A percentile compares a stretch with the other conserved stretches of the same genome.
Conservation (phyloP, 1,140 invertebrate species). For the Cotesia glomerata region DNA sequence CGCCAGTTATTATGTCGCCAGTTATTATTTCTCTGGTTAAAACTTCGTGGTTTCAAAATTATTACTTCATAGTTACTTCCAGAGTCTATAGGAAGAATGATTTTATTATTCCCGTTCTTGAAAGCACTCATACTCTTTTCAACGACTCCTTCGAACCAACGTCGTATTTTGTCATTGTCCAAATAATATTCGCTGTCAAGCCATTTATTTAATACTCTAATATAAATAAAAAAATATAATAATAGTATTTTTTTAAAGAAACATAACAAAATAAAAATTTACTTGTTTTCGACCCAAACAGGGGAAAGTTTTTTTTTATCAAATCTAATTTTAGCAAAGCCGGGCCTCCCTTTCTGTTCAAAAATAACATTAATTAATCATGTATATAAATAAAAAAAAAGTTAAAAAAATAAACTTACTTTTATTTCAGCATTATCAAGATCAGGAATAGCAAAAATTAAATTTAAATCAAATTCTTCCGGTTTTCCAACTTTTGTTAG, state of each 20-base stretch:
- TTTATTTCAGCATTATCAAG: conserved; percentile 49
- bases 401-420: conserved; percentile 36
- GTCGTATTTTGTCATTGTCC: conserved; percentile 12
- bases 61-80: not conserved
- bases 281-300: conserved; percentile 26
- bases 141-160: not conserved
- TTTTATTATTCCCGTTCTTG: not conserved
- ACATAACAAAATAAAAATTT: not conserved
- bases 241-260: conserved; percentile 25
- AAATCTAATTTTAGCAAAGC: conserved; percentile 35
- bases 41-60: not conserved
- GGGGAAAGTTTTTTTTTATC: conserved; percentile 2
- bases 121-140: not conserved
- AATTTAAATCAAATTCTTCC: conserved; percentile 66
- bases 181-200: not conserved
- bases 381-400: conserved; percentile 28
- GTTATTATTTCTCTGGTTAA: too few species aligned
- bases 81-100: not conserved
- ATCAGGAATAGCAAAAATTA: conserved; percentile 59
- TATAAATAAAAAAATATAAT: not conserved
- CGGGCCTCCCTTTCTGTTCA: conserved; percentile 23
- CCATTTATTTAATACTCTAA: conserved; percentile 1
- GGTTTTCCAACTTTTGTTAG: conserved; percentile 61
- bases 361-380: conserved; percentile 13
- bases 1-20: too few species aligned